Evolutionary conservation across 1,140 invertebrate genomes (phyloP).

Genomic region (Aphidius gifuensis): DNA sequence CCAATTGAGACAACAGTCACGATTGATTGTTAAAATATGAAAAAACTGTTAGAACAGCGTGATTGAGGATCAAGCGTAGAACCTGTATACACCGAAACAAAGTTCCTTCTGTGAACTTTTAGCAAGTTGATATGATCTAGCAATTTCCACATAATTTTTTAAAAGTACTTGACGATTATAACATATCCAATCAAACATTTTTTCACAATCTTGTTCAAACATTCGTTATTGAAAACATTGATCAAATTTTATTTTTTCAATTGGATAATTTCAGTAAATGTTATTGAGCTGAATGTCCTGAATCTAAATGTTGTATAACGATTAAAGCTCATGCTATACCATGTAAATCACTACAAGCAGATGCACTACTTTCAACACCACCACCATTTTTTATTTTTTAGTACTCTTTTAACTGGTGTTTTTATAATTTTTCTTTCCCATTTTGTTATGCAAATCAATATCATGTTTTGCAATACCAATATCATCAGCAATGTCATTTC

Average conservation of each 20-base stretch:
- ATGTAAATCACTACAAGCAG: conserved; percentile 70
- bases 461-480: conserved; percentile 83
- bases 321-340: conserved; percentile 62
- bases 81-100: too few relatives aligned
- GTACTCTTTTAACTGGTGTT: conserved; percentile 88
- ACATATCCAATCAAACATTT: conserved; percentile 98
- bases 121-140: conserved; percentile 85
- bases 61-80: too few relatives aligned
- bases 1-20: too few relatives aligned
- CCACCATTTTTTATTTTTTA: conserved; percentile 63
- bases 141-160: conserved; percentile 94
- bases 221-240: conserved; percentile 92
- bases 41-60: too few relatives aligned
- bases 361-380: conserved; percentile 59
- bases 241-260: conserved; percentile 88
- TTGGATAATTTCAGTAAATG: conserved; percentile 90
- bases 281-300: conserved; percentile 81
- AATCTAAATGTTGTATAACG: conserved; percentile 75
- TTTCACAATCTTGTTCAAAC: conserved; percentile 96
- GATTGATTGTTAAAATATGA: too few relatives aligned
- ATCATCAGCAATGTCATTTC: conserved; percentile 90
- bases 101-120: conserved; percentile 92
- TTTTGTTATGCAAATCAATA: conserved; percentile 89
- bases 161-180: conserved; percentile 93
- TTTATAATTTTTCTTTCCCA: conserved; percentile 92